Evolutionary conservation across 1,140 invertebrate genomes (phyloP).

Genomic region (Drosophila serrata): DNA sequence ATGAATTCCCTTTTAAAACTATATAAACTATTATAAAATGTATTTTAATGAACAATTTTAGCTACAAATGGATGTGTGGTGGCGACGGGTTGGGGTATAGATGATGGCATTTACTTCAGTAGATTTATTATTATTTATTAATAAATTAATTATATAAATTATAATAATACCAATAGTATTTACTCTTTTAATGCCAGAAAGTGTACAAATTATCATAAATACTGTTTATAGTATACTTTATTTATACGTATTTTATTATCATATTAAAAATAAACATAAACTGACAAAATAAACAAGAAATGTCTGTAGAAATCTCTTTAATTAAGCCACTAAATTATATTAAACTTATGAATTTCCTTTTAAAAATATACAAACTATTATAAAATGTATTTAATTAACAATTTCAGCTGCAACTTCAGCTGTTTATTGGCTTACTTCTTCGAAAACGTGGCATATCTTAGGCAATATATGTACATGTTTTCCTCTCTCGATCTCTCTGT

Average conservation of each 20-base stretch:
- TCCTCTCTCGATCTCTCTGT: conserved; percentile 19
- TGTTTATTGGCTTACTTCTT: conserved; percentile 17
- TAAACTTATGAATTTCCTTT: not conserved
- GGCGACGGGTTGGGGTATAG: no score
- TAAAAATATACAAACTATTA: not conserved
- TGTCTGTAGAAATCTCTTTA: not conserved
- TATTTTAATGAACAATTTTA: not conserved
- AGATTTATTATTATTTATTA: no score
- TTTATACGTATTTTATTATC: not conserved
- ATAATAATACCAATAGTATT: no score
- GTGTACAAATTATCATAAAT: no score
- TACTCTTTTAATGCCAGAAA: no score
- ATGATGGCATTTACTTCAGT: no score
- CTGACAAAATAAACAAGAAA: not conserved
- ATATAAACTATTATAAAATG: not conserved
- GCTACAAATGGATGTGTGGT: no score
- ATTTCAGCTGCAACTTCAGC: not conserved
- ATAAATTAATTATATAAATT: no score
- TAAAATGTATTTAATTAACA: not conserved
- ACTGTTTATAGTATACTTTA: not conserved
- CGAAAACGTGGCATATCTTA: conserved; percentile 24
- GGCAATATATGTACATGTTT: conserved; percentile 65
- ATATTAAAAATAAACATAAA: not conserved
- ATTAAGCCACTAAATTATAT: not conserved
- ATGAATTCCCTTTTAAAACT: not conserved